phyloP scores from a whole-genome alignment of 2,113 vertebrate species.

The Heliornis fulica region DNA sequence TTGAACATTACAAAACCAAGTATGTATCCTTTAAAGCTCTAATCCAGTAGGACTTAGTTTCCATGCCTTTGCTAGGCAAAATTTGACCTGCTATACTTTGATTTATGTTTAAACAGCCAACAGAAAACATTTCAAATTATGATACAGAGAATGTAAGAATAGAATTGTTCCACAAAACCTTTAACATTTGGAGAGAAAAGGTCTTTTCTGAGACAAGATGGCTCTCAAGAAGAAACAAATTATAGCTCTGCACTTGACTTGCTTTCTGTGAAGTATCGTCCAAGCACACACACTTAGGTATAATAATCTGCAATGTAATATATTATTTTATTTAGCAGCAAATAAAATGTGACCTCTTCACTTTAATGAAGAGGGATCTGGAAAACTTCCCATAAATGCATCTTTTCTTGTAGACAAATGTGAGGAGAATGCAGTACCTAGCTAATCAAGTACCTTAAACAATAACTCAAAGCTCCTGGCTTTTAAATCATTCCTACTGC shows the following conservation, averaged over 20 bases:
- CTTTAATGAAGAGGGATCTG: slow-evolving; percentile 61
- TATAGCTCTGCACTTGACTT: slow-evolving; percentile 2
- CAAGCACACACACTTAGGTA: slow-evolving; percentile 41
- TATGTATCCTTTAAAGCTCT: neutral
- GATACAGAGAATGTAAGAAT: neutral
- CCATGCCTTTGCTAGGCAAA: neutral
- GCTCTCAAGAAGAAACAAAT: slow-evolving; percentile 42
- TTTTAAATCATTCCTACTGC: slow-evolving; percentile 63
- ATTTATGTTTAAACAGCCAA: neutral
- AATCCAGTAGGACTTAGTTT: neutral
- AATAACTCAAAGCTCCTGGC: slow-evolving; percentile 40
- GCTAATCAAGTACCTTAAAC: slow-evolving; percentile 56
- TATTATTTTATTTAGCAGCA: slow-evolving; percentile 55
- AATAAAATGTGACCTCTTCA: slow-evolving; percentile 48
- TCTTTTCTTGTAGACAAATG: slow-evolving; percentile 29
- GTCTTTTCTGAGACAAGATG: slow-evolving; percentile 35
- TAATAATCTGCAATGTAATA: slow-evolving; percentile 25
- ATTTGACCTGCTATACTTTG: neutral
- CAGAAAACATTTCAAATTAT: neutral
- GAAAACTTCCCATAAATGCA: slow-evolving; percentile 52
- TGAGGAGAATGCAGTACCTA: slow-evolving; percentile 23
- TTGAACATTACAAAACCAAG: neutral
- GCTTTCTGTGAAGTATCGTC: slow-evolving; percentile 26
- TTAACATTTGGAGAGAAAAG: slow-evolving; percentile 25
- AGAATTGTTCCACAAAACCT: slow-evolving; percentile 2